Conservation (phyloP, 2,888 invertebrate genomes). For the Patella ulyssiponensis region DNA sequence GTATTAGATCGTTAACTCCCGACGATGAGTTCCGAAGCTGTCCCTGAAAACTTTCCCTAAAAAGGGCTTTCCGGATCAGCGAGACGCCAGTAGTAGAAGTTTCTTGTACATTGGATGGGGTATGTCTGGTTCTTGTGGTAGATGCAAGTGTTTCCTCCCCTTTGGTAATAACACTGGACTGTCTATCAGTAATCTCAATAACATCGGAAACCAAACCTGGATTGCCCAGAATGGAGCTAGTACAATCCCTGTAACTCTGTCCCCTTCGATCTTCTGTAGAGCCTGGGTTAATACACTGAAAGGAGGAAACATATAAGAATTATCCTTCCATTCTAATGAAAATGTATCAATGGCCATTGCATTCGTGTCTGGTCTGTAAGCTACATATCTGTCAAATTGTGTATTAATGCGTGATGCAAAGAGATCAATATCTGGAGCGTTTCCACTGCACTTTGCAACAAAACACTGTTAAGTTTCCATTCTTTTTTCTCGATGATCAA, state of each 20-base stretch:
- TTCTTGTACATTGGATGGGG: slow-evolving; percentile 24
- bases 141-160: neutral
- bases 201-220: slow-evolving; percentile 24
- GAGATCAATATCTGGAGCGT: slow-evolving; percentile 22
- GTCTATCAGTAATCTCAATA: no score
- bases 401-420: slow-evolving; percentile 29
- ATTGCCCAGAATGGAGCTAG: slow-evolving; percentile 25
- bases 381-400: slow-evolving; percentile 23
- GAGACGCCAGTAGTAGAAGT: slow-evolving; percentile 18
- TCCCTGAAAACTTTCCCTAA: slow-evolving; percentile 19
- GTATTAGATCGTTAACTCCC: slow-evolving; percentile 18
- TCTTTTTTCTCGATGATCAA: slow-evolving; percentile 17
- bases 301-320: slow-evolving; percentile 8
- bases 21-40: slow-evolving; percentile 17
- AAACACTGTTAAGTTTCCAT: slow-evolving; percentile 25
- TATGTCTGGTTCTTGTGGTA: slow-evolving; percentile 8
- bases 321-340: slow-evolving; percentile 21
- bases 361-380: slow-evolving; percentile 29
- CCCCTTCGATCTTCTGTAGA: slow-evolving; percentile 27
- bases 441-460: slow-evolving; percentile 13
- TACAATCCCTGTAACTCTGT: slow-evolving; percentile 22
- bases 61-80: slow-evolving; percentile 20
- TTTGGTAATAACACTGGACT: no score
- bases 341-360: slow-evolving; percentile 29
- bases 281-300: slow-evolving; percentile 22